phyloP scores from a whole-genome alignment of 1,140 invertebrate genomes.

The Pseudomyrmex pallidus region DNA sequence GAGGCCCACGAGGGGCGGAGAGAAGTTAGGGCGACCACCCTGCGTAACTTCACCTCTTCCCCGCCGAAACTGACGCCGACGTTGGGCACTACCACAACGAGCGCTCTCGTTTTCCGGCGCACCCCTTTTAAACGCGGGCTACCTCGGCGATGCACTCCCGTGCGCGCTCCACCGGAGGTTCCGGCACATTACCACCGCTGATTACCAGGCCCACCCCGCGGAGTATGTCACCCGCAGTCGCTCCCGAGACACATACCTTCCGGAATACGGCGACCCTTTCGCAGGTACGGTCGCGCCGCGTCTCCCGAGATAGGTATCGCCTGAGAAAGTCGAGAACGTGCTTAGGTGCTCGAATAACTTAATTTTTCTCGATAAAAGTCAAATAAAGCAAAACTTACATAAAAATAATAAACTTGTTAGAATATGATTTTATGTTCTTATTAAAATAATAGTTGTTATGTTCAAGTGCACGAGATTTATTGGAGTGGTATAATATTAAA shows the following conservation, averaged over 20 bases:
- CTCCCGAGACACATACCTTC: conserved; percentile 79
- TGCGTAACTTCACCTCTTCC: conserved; percentile 58
- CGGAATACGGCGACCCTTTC: conserved; percentile 60
- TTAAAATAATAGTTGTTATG: not conserved
- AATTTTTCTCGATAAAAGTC: not conserved
- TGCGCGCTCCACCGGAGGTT: conserved; percentile 67
- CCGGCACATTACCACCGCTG: conserved; percentile 84
- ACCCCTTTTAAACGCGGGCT: conserved; percentile 75
- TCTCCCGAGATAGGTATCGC: conserved; percentile 43
- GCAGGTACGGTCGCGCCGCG: conserved; percentile 25
- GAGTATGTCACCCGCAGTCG: conserved; percentile 81
- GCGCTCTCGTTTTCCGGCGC: conserved; percentile 28
- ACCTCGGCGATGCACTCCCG: conserved; percentile 44
- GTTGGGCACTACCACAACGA: conserved; percentile 46
- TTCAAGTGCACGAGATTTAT: not conserved
- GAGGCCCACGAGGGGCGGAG: conserved; percentile 79
- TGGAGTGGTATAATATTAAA: not conserved
- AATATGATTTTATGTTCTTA: no score
- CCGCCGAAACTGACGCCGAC: conserved; percentile 61
- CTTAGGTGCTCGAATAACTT: not conserved
- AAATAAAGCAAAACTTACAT: no score
- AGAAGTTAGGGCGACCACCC: conserved; percentile 73
- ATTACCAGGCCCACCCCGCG: conserved; percentile 80
- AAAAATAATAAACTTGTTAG: no score
- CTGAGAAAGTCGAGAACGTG: conserved; percentile 30